Base-by-base conservation (phyloP, 2,888 invertebrate genomes). In the Neria commutata region DNA sequence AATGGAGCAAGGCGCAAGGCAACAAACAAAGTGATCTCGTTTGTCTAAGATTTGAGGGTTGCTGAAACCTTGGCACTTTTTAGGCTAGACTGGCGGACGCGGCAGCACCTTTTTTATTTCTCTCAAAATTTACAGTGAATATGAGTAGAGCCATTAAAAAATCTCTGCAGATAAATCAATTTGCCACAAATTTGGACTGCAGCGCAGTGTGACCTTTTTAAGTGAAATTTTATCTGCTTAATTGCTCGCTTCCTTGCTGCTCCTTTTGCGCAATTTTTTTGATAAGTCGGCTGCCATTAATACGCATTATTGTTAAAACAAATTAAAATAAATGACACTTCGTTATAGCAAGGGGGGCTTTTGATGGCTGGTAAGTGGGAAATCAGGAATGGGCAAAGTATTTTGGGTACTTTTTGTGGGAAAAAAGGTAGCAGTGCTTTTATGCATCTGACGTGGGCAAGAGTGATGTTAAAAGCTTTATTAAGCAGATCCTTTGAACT, bases 241-340 rank as follows among this genome's bases (percentile, higher is more conserved):
- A 37, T 37, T 37, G n/a, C 14, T 5, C n/a, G 8, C n/a, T 37
- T 37, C n/a, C n/a, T 37, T 14, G 37, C 37, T 37, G 29, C 6
- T 11, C 11, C 6, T 10, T n/a, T 37, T 4, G 6, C 37, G n/a
- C 4, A n/a, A 37, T 37, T 4, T 37, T 37, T 5, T 37, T 37
- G n/a, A 37, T 37, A 37, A 37, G 4, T 37, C n/a, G 8, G 10
- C 37, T 37, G 37, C 37, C 8, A 37, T 37, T 14, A 37, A 37
- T 37, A 4, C n/a, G 11, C 8, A 37, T 37, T 37, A 37, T 37
- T 37, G 5, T 37, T 37, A n/a, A 37, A 14, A 37, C 37, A 37
- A 37, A 37, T 37, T 37, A 37, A 37, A 37, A 37, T 37, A 37
- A 37, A 37, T 37, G 37, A n/a, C n/a, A n/a, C n/a, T n/a, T n/a